phyloP scores from a whole-genome alignment of 1,140 invertebrate species.

The Physella acuta region DNA sequence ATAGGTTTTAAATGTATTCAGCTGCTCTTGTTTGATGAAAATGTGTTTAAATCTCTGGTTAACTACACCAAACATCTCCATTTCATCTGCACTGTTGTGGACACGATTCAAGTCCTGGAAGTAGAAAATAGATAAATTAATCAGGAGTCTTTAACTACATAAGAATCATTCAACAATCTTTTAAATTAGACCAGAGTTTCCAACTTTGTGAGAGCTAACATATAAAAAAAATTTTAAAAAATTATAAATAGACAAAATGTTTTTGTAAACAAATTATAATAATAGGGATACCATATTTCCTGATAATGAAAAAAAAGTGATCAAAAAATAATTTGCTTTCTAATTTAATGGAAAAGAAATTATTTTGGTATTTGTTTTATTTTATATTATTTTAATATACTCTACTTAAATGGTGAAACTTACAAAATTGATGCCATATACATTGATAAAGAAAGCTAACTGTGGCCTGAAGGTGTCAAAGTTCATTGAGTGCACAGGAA shows the following conservation, averaged over 20 bases:
- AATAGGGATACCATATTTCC: background rate
- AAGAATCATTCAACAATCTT: background rate
- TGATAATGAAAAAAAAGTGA: background rate
- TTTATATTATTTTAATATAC: too few species aligned
- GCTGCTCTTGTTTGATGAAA: conserved; percentile 56
- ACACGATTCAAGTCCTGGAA: conserved; percentile 52
- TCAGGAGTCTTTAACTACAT: background rate
- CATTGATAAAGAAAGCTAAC: conserved; percentile 51
- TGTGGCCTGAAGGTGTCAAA: conserved; percentile 49
- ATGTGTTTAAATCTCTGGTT: conserved; percentile 53
- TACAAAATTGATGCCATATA: conserved; percentile 57
- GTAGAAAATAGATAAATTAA: background rate
- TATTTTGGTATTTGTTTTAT: too few species aligned
- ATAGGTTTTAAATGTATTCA: conserved; percentile 56
- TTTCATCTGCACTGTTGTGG: conserved; percentile 55
- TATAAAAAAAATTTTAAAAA: background rate
- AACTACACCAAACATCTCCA: conserved; percentile 58
- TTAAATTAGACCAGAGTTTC: background rate
- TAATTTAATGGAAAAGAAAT: background rate
- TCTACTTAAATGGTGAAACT: too few species aligned
- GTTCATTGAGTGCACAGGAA: conserved; percentile 53
- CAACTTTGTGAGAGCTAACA: background rate
- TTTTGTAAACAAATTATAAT: background rate
- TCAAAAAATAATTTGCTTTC: background rate
- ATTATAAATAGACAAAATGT: background rate